Conservation (phyloP, 2,888 invertebrate genomes). For the Oscheius sp. region DNA sequence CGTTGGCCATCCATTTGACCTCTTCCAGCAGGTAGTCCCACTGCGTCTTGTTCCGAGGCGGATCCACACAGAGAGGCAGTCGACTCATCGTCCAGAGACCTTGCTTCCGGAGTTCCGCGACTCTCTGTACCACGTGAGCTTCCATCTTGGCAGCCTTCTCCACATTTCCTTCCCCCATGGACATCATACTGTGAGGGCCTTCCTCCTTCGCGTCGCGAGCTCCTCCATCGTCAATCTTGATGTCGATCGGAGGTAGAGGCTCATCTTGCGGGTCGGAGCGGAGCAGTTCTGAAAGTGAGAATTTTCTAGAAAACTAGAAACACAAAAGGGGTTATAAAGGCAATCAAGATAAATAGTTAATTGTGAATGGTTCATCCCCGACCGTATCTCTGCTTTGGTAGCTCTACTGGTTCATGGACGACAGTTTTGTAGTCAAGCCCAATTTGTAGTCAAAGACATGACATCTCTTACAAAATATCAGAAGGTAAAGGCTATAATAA, state of each 20-base stretch:
- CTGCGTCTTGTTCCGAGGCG: slow-evolving; percentile 89
- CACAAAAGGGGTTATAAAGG: no score
- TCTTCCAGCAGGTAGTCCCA: slow-evolving; percentile 99
- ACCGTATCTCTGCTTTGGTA: no score
- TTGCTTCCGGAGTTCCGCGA: slow-evolving; percentile 89
- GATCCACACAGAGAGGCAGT: slow-evolving; percentile 82
- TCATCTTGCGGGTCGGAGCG: neutral
- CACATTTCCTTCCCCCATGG: slow-evolving; percentile 42
- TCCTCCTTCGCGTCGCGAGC: slow-evolving; percentile 3
- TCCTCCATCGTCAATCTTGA: slow-evolving; percentile 45
- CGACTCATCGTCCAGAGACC: slow-evolving; percentile 87
- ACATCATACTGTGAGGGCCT: slow-evolving; percentile 9
- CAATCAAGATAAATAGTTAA: no score
- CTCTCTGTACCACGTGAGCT: slow-evolving; percentile 91
- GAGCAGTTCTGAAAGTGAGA: neutral
- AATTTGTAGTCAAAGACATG: no score
- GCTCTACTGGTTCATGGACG: no score
- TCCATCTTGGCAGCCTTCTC: slow-evolving; percentile 76
- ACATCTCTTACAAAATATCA: no score
- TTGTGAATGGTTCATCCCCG: no score
- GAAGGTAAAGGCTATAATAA: no score
- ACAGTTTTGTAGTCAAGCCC: no score
- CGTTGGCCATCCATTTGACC: slow-evolving; percentile 95
- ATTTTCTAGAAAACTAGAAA: no score
- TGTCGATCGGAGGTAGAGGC: slow-evolving; percentile 46